Base-by-base conservation (phyloP, 2,888 invertebrate genomes). In the Iphiclides podalirius region DNA sequence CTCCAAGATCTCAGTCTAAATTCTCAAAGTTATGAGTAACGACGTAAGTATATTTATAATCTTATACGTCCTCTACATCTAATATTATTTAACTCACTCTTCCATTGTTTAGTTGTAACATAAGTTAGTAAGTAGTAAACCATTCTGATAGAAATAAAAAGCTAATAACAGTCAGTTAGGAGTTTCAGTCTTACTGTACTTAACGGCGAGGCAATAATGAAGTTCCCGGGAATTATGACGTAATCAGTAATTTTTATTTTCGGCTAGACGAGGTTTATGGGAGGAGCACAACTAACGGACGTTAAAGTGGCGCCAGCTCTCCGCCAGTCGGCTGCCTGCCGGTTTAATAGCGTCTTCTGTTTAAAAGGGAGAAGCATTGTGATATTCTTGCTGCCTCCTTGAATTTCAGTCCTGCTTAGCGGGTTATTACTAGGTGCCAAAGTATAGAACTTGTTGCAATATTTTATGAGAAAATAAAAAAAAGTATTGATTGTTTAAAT, bases 171-270 rank as follows among this genome's bases (percentile, higher is more conserved):
- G n/a, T n/a, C n/a, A n/a, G n/a, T n/a, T n/a, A 9, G 26, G 8
- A 2, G 8, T 20, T 42, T 17, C 31, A 41, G 12, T 42, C 20
- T n/a, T 16, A 20, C 31, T 15, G 9, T n/a, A 1, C 37, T 48
- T 37, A 15, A 31, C 23, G 12, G 33, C 15, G 37, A 23, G 34
- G 23, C 48, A 31, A 16, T 34, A 23, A n/a, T 34, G 33, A 44
- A 39, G 49, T 35, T 44, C 14, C 35, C 26, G 20, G 8, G 39
- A 17, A 35, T 50, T 50, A 50, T 50, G 34, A 39, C 44, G 35
- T 44, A 44, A 50, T 44, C 49, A 28, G 49, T 50, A 50, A 40
- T 50, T 50, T 44, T 50, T 44, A 50, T 50, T 39, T 50, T 50
- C 44, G 39, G 39, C 39, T 44, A 50, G 49, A 50, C 44, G 40